Percentiles rank a stretch among this genome's conserved stretches.
Evolutionary conservation across 2,797 vertebrate genomes (phyloP).

Genomic region (Bradypus variegatus): DNA sequence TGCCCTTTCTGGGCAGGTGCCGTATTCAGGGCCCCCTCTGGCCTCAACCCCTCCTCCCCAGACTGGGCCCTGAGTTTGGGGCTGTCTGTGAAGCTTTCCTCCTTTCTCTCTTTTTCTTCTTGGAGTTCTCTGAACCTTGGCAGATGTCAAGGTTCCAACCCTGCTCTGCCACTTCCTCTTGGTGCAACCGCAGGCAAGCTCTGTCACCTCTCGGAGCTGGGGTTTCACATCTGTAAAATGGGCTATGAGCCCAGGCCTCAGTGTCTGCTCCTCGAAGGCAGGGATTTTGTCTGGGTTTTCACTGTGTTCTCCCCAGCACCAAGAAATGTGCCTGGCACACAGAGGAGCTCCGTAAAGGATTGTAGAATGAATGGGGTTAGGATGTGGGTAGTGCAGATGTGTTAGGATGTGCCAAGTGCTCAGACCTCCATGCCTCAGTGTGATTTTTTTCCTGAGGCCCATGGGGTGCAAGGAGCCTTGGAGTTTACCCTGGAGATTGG

Average conservation of each 20-base stretch:
- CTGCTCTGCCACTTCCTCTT: neutral
- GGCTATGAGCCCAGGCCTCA: neutral
- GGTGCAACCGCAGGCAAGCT: neutral
- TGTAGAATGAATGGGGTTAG: neutral
- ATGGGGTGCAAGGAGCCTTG: neutral
- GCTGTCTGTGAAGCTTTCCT: neutral
- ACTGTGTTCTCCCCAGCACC: neutral
- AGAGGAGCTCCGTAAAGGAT: neutral
- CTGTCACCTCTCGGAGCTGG: neutral
- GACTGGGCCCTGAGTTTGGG: neutral
- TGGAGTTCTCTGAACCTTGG: neutral
- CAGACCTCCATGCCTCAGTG: neutral
- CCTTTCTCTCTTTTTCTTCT: too few relatives aligned
- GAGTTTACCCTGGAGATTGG: rapidly evolving
- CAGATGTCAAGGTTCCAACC: neutral
- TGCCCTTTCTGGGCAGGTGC: neutral
- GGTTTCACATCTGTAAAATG: neutral
- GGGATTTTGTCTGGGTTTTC: neutral
- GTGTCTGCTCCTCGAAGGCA: neutral
- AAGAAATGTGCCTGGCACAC: neutral
- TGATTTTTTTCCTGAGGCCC: neutral
- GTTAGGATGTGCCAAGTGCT: neutral
- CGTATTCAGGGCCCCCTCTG: neutral
- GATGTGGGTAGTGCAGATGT: neutral
- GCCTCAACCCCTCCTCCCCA: neutral